Conservation (phyloP, 2,888 invertebrate species). For the Oscheius onirici region DNA sequence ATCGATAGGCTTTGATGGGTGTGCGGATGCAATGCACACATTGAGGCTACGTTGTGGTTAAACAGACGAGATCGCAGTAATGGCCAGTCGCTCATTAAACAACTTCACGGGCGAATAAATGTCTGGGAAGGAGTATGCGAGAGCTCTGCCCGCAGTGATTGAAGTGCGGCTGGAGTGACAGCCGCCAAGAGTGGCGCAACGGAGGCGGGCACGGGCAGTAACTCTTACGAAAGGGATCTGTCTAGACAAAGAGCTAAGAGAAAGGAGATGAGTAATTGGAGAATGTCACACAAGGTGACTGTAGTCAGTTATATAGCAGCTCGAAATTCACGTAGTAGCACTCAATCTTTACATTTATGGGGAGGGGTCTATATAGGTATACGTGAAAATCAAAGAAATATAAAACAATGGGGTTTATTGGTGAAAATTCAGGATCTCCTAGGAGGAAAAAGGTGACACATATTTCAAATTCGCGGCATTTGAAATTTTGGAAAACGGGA, state of each 20-base stretch:
- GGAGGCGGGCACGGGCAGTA: background rate
- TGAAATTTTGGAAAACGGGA: too few relatives aligned
- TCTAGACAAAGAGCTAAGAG: background rate
- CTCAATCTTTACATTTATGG: too few relatives aligned
- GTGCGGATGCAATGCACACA: constrained; percentile 20
- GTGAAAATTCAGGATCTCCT: too few relatives aligned
- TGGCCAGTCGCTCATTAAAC: background rate
- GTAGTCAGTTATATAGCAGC: background rate
- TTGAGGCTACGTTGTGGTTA: constrained; percentile 18
- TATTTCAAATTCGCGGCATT: too few relatives aligned
- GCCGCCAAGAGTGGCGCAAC: background rate
- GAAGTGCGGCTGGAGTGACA: background rate
- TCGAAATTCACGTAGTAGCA: too few relatives aligned
- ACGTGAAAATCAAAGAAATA: too few relatives aligned
- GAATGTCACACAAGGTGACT: background rate
- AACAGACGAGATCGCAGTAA: constrained; percentile 23
- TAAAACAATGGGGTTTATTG: too few relatives aligned
- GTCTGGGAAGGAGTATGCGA: background rate
- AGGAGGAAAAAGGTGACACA: too few relatives aligned
- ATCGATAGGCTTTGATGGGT: constrained; percentile 14
- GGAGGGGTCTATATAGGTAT: too few relatives aligned
- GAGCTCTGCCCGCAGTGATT: too few relatives aligned
- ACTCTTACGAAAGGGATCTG: background rate
- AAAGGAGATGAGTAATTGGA: background rate
- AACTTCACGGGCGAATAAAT: constrained; percentile 1